phyloP scores from a whole-genome alignment of 2,797 vertebrate genomes.

The Poeciliopsis infans region DNA sequence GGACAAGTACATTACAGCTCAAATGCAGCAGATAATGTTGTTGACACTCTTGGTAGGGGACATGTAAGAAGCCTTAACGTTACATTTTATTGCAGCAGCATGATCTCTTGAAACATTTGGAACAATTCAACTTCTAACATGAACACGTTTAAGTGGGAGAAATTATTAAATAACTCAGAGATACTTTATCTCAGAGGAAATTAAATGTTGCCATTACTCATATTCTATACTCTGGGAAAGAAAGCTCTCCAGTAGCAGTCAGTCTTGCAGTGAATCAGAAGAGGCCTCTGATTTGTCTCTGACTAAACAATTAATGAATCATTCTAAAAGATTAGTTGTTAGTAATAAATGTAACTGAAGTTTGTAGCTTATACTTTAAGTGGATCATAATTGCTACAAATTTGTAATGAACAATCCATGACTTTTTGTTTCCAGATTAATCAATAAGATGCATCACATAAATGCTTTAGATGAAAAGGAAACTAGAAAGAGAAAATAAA shows the following conservation, averaged over 20 bases:
- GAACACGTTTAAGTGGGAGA: background rate
- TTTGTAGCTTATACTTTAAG: background rate
- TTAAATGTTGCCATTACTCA: background rate
- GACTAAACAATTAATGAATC: too few species aligned
- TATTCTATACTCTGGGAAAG: background rate
- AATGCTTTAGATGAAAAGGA: background rate
- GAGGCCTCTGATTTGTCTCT: background rate
- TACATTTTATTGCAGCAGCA: background rate
- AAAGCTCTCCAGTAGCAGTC: background rate
- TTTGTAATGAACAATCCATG: background rate
- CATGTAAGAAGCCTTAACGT: background rate
- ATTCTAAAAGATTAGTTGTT: too few species aligned
- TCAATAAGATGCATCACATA: background rate
- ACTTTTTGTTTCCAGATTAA: background rate
- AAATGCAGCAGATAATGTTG: background rate
- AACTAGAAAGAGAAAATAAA: background rate
- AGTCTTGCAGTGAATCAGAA: background rate
- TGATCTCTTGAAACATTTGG: background rate
- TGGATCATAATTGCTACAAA: background rate
- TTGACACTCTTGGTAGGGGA: background rate
- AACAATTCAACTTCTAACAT: background rate
- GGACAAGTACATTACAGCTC: conserved; percentile 19
- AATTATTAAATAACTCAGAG: background rate
- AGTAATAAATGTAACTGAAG: background rate
- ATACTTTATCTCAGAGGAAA: background rate